These are phyloP conservation scores for Balearica regulorum DNA, from an alignment of 2,797 vertebrate species.

Conservation along the genomic window DNA sequence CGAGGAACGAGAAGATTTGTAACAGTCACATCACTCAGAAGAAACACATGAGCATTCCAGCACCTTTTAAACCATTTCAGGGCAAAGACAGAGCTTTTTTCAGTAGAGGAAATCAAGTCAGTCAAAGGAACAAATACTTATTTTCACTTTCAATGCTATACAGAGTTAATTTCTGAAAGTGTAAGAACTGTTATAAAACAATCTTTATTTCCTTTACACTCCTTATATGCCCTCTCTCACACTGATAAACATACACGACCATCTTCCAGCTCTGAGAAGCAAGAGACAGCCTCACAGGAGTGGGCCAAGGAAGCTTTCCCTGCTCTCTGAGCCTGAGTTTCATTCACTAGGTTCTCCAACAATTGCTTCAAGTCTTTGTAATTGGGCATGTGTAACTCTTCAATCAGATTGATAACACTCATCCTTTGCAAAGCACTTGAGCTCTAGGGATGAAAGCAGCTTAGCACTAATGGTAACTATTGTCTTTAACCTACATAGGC, in stretches of 20 bases:
- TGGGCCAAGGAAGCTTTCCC: not conserved
- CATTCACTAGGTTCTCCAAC: not conserved
- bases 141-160: not conserved
- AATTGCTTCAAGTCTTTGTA: not conserved
- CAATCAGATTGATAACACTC: not conserved
- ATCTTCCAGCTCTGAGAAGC: not conserved
- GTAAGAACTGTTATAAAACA: not conserved
- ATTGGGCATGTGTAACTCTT: not conserved
- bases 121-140: not conserved
- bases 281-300: not conserved
- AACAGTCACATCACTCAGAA: not conserved
- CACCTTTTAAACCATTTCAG: not conserved
- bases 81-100: not conserved
- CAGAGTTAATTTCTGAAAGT: not conserved
- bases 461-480: not conserved
- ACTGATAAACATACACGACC: not conserved
- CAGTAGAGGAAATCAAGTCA: not conserved
- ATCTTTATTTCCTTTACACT: not conserved
- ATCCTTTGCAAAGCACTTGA: not conserved
- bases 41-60: not conserved
- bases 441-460: not conserved
- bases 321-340: not conserved
- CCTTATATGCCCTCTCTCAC: not conserved
- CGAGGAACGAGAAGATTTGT: not conserved
- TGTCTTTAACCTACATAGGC: not conserved